Conservation (phyloP, 2,797 vertebrate genomes). For the Pterois miles region DNA sequence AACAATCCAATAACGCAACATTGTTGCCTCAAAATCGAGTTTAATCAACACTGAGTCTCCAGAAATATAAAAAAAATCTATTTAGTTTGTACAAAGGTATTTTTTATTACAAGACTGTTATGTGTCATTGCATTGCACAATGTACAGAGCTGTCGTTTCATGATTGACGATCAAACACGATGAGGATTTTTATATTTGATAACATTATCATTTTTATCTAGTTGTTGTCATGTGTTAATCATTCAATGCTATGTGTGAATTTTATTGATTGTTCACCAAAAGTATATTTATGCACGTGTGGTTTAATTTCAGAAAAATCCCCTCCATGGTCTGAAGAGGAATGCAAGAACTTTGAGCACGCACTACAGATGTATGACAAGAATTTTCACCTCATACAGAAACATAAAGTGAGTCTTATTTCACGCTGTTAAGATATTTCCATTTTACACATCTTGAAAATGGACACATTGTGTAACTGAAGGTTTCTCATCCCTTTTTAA, state of each 20-base stretch:
- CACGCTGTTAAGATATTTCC: neutral
- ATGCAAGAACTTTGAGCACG: constrained; percentile 97
- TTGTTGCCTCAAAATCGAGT: neutral
- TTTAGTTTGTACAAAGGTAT: neutral
- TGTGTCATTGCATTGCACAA: neutral
- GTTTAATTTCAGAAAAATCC: constrained; percentile 86
- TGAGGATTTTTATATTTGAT: neutral
- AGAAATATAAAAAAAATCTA: too few species aligned
- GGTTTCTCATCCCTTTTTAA: neutral
- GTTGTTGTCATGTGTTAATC: neutral
- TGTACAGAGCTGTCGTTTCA: neutral
- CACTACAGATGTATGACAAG: constrained; percentile 96
- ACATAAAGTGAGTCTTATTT: constrained; percentile 89
- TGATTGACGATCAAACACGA: neutral
- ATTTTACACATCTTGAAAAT: neutral
- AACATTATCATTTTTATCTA: neutral
- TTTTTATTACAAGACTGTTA: neutral
- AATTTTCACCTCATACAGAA: constrained; percentile 99
- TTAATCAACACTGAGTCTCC: neutral
- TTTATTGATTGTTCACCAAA: neutral
- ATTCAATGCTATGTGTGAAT: neutral
- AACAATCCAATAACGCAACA: neutral
- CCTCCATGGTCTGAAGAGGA: constrained; percentile 97
- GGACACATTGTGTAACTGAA: neutral
- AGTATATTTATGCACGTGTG: neutral